These are phyloP conservation scores for Gryllus longicercus DNA, from an alignment of 2,888 invertebrate species.

Conservation along the genomic window DNA sequence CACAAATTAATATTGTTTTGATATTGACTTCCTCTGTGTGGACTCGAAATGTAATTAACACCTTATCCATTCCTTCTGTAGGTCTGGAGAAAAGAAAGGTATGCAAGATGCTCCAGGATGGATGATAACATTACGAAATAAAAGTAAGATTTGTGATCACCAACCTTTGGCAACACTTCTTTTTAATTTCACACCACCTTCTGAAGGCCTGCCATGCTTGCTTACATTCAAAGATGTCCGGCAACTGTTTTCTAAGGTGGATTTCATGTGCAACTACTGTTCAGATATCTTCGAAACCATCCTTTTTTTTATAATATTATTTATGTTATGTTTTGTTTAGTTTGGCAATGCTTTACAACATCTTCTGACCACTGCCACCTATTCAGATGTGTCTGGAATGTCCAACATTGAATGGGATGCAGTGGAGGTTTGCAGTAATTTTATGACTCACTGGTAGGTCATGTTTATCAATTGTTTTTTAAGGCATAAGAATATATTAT, in stretches of 20 bases:
- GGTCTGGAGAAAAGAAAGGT: constrained; percentile 38
- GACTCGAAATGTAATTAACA: too few species aligned
- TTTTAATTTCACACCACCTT: constrained; percentile 73
- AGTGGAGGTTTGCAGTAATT: constrained; percentile 75
- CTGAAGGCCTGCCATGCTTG: constrained; percentile 62
- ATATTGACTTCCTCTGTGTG: too few species aligned
- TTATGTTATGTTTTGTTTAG: constrained; percentile 45
- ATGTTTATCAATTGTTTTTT: background rate
- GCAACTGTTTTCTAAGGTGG: constrained; percentile 69
- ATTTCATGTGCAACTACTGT: background rate
- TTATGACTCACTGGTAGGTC: constrained; percentile 71
- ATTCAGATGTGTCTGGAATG: constrained; percentile 79
- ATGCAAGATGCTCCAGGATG: constrained; percentile 62
- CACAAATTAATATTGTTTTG: too few species aligned
- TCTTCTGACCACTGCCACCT: constrained; percentile 74
- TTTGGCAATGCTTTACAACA: constrained; percentile 87
- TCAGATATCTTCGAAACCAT: background rate
- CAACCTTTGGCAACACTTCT: constrained; percentile 77
- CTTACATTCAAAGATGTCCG: constrained; percentile 73
- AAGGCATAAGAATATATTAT: too few species aligned
- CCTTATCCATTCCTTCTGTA: background rate
- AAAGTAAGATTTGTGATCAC: constrained; percentile 59
- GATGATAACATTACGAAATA: constrained; percentile 75
- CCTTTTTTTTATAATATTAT: background rate
- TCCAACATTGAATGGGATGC: constrained; percentile 94